Conservation (phyloP, 2,797 vertebrate genomes). For the Notoglanidium macrostoma region DNA sequence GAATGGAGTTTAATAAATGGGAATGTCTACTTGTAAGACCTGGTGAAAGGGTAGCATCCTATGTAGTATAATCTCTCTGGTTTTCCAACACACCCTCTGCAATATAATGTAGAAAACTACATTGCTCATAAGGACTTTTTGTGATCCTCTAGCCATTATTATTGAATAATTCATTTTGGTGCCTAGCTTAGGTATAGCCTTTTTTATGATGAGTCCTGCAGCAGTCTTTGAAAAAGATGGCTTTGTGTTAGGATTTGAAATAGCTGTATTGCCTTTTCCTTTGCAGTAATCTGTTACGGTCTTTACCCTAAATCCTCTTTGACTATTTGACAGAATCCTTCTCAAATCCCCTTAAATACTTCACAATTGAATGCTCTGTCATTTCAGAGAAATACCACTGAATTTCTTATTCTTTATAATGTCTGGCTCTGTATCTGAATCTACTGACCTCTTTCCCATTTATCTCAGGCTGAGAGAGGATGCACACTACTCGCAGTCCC, state of each 20-base stretch:
- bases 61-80: not conserved
- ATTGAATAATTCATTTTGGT: not conserved
- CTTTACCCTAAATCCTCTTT: not conserved
- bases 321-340: not conserved
- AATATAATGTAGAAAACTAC: not conserved
- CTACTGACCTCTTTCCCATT: not conserved
- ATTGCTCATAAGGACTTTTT: not conserved
- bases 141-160: not conserved
- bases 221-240: not conserved
- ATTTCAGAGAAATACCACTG: not conserved
- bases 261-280: not conserved
- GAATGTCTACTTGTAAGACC: not conserved
- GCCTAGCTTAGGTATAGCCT: not conserved
- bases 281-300: not conserved
- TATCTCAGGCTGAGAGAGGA: constrained; percentile 61
- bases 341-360: not conserved
- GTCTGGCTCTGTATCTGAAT: not conserved
- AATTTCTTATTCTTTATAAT: not conserved
- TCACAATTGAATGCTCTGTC: not conserved
- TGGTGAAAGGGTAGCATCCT: not conserved
- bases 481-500: constrained; percentile 82
- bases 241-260: not conserved
- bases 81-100: not conserved
- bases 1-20: not conserved
- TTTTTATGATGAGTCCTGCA: not conserved